phyloP scores from a whole-genome alignment of 2,888 invertebrate genomes.

The Norana najaformis region DNA sequence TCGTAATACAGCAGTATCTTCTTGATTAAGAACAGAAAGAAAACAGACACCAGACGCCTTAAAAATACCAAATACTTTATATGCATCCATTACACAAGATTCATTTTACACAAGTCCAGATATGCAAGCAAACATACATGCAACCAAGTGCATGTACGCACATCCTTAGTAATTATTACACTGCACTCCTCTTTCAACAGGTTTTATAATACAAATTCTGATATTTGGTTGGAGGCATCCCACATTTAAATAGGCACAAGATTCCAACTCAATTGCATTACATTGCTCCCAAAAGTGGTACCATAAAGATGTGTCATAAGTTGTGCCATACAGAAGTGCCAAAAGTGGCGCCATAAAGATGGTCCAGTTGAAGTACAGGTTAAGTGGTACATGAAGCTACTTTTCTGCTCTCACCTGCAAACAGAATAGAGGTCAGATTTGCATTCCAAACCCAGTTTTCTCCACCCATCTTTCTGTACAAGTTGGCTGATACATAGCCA shows the following conservation, averaged over 20 bases:
- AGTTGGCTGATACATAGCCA: slow-evolving; percentile 65
- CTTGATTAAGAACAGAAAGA: no score
- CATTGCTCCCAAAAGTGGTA: no score
- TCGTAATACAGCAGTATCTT: neutral
- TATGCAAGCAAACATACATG: no score
- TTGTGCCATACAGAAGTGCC: no score
- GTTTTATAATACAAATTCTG: neutral
- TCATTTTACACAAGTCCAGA: no score
- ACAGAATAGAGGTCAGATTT: slow-evolving; percentile 65
- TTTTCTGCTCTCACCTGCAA: slow-evolving; percentile 57
- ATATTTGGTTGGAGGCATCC: neutral
- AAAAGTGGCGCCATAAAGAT: neutral
- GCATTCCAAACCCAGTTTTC: slow-evolving; percentile 66
- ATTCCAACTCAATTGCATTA: no score
- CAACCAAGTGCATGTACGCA: no score
- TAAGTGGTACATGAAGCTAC: neutral
- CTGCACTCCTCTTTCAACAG: no score
- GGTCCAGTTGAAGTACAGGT: neutral
- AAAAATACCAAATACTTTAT: neutral
- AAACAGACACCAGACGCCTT: neutral
- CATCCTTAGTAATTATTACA: no score
- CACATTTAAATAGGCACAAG: no score
- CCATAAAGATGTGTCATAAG: no score
- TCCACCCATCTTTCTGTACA: slow-evolving; percentile 64
- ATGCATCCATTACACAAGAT: neutral